phyloP scores from a whole-genome alignment of 2,797 vertebrate species.

The Picus viridis region DNA sequence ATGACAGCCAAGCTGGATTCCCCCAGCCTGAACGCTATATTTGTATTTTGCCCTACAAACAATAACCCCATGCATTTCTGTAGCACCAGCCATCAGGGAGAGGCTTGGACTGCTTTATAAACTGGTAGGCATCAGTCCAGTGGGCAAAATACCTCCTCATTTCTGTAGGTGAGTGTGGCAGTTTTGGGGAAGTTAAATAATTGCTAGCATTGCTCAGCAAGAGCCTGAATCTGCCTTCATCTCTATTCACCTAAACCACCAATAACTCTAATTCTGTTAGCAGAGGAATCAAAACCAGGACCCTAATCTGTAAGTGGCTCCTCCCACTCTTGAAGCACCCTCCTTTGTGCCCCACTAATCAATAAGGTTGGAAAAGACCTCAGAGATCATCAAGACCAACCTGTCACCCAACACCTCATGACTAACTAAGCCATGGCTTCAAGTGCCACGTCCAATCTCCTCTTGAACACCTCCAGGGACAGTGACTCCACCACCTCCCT shows the following conservation, averaged over 20 bases:
- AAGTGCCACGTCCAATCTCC: too few relatives aligned
- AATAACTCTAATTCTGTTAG: neutral
- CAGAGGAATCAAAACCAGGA: neutral
- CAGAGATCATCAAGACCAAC: too few relatives aligned
- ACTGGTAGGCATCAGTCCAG: neutral
- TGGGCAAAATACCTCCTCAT: neutral
- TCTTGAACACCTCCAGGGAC: too few relatives aligned
- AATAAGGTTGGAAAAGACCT: too few relatives aligned
- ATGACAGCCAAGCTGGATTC: slow-evolving; percentile 17
- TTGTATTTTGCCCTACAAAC: slow-evolving; percentile 10
- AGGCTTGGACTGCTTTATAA: neutral
- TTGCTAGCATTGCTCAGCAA: neutral
- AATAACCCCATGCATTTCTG: neutral
- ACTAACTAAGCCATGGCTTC: too few relatives aligned
- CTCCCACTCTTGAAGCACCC: accelerated
- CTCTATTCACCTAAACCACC: neutral
- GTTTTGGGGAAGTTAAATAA: neutral
- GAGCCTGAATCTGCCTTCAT: neutral
- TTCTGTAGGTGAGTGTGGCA: neutral
- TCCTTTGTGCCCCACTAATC: accelerated
- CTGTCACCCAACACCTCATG: too few relatives aligned
- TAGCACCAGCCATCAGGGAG: neutral
- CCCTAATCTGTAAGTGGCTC: neutral
- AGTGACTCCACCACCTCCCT: too few relatives aligned
- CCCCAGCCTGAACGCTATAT: neutral